Evolutionary conservation across 1,140 invertebrate species (phyloP), one percentile per base, ranked within the genome.

Genomic region (Pseudomyrmex cubaensis): DNA sequence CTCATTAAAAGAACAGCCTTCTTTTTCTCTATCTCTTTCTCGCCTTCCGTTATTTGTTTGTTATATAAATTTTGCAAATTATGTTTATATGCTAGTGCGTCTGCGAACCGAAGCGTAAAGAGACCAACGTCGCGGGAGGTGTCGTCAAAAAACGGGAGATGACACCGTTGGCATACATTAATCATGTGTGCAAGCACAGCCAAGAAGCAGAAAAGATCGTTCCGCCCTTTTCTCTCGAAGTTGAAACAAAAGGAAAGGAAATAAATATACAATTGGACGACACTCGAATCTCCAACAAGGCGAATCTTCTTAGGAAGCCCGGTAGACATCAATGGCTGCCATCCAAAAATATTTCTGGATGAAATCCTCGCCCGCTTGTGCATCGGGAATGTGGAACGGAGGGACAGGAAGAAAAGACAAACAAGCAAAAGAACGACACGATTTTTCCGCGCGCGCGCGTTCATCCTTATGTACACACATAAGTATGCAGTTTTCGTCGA

Each of bases 311-410:
- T 61, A 35, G 20, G 22, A 52, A 54, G 48, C 20, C 66, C 35
- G 35, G 62, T 63, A 74, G 82, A 83, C 77, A 63, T 52, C 67
- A 77, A 73, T 88, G 87, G 87, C 87, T 86, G 75, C 73, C 70
- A 82, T 89, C 87, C 87, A 89, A 88, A 89, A 89, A 88, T 89
- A 86, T 88, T 85, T 59, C 77, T 44, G 52, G 73, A 59, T n/a
- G 44, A 72, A 62, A 75, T 75, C 63, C 63, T 17, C 54, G 78
- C 15, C 20, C 83, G 64, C 85, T 35, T 35, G 35, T 78, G 76
- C 85, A 78, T 74, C 78, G 78, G 20, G 80, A 69, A 72, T 48
- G 61, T 46, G 12, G 64, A 63, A 50, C 48, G 35, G 17, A 57
- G 75, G 25, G 25, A 25, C 25, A 25, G 3, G 73, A 59, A 20